A percentile compares a stretch with the other conserved stretches of the same genome.
phyloP scores from a whole-genome alignment of 1,140 invertebrate species.

The Matsumurasca onukii region DNA sequence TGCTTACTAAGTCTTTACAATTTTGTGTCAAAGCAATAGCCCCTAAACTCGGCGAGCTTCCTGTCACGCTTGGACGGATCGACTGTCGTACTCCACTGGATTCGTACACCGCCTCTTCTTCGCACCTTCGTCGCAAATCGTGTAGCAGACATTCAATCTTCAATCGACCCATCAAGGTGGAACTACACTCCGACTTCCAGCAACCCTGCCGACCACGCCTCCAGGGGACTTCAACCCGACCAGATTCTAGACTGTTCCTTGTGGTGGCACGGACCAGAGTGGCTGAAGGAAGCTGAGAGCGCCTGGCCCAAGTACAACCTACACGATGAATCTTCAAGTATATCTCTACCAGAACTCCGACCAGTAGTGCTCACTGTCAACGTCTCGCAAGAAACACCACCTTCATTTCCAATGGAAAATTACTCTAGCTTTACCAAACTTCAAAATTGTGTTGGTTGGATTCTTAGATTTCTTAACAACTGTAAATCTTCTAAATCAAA shows the following conservation, averaged over 20 bases:
- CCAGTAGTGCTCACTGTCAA: neutral
- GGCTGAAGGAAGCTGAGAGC: too few species aligned
- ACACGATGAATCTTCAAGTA: neutral
- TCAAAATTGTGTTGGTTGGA: neutral
- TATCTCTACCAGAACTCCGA: too few species aligned
- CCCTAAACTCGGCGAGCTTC: neutral
- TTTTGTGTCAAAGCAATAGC: neutral
- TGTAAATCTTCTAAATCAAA: neutral
- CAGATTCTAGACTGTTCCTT: too few species aligned
- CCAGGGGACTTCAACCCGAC: too few species aligned
- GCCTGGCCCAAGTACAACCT: too few species aligned
- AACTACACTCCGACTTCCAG: neutral
- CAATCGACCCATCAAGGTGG: neutral
- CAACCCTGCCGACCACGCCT: constrained; percentile 5
- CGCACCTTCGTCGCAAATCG: neutral
- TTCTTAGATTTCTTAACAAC: neutral
- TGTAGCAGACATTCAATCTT: neutral
- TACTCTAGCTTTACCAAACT: neutral
- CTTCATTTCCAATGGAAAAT: neutral
- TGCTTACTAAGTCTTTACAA: neutral
- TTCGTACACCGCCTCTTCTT: neutral
- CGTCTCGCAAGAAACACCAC: neutral
- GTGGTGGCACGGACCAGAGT: too few species aligned
- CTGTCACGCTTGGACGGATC: constrained; percentile 9
- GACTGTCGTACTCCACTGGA: constrained; percentile 15